A percentile compares a stretch with the other conserved stretches of the same genome.
These are phyloP conservation scores for Pygoscelis antarcticus DNA, from an alignment of 2,113 vertebrate genomes.

Conservation along the genomic window DNA sequence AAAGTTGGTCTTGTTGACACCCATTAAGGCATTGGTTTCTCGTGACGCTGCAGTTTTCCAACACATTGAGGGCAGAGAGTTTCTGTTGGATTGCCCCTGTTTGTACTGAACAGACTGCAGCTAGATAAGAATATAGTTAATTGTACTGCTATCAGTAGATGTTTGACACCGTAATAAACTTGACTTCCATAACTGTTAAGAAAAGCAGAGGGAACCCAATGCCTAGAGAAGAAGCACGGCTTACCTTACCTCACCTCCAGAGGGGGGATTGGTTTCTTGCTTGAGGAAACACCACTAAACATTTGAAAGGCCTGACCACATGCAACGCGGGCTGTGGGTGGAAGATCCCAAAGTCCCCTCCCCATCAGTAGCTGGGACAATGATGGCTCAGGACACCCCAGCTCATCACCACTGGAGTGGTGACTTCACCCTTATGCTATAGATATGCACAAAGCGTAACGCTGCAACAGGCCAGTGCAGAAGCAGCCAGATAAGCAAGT, in stretches of 20 bases:
- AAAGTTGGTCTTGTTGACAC: neutral
- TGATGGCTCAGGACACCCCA: neutral
- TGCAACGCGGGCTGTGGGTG: neutral
- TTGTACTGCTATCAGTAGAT: slow-evolving; percentile 15
- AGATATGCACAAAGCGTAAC: accelerated
- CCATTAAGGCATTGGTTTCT: neutral
- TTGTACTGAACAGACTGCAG: neutral
- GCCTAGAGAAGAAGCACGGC: neutral
- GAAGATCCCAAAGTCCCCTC: neutral
- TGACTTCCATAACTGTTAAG: slow-evolving; percentile 45
- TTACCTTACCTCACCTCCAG: neutral
- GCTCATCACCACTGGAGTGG: neutral
- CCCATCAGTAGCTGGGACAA: neutral
- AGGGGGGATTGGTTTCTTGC: neutral
- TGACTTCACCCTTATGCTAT: neutral
- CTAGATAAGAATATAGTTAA: neutral
- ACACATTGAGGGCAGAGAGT: neutral
- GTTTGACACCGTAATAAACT: slow-evolving; percentile 53
- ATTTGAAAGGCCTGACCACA: neutral
- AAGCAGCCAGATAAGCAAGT: neutral
- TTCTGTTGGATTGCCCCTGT: neutral
- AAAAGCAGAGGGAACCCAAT: neutral
- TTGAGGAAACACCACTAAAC: neutral
- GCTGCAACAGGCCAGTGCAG: neutral
- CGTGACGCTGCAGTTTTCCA: slow-evolving; percentile 38